Base-by-base conservation (phyloP, 2,888 invertebrate species). In the Leistus spinibarbis region DNA sequence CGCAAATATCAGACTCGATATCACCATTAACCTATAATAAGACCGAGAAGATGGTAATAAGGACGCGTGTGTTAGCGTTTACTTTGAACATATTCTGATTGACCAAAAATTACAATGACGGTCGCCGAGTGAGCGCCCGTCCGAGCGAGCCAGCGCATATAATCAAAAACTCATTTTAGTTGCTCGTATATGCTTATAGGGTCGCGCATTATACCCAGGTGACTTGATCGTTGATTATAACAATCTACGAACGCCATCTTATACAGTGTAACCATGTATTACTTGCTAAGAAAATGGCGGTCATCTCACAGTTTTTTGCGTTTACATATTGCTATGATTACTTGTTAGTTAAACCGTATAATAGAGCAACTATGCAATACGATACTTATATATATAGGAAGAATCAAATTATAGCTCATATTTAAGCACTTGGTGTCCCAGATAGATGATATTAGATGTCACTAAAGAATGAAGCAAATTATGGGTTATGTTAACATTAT, bases 241-340 rank as follows among this genome's bases (percentile, higher is more conserved):
- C 73, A 67, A 73, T 73, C 72, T 67, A 16, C 22, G 54, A 60
- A 54, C 60, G 73, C 73, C 73, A 73, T 73, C 62, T 73, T 73
- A 67, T 73, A 67, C 27, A 23, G 13, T 40, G 67, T 60, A 73
- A 73, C 53, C 66, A 73, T 60, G 73, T 73, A 73, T 67, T 73
- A 67, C 73, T 73, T 73, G 73, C 67, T 73, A 73, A 73, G 67
- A 73, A 73, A 73, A 73, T 73, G 73, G 73, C 62, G 73, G 73
- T 17, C 17, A 16, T 20, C 7, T 40, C 40, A 40, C 40, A 40
- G 40, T 2, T 40, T 40, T 40, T 40, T 40, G 40, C 7, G 7
- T 40, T 40, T 40, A 40, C 40, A 4, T 40, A 40, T 40, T 40
- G 40, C 7, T 40, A 40, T 40, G 40, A 40, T 40, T 40, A 40